Conservation (phyloP, 2,888 invertebrate genomes). For the Eupithecia pulchellata region DNA sequence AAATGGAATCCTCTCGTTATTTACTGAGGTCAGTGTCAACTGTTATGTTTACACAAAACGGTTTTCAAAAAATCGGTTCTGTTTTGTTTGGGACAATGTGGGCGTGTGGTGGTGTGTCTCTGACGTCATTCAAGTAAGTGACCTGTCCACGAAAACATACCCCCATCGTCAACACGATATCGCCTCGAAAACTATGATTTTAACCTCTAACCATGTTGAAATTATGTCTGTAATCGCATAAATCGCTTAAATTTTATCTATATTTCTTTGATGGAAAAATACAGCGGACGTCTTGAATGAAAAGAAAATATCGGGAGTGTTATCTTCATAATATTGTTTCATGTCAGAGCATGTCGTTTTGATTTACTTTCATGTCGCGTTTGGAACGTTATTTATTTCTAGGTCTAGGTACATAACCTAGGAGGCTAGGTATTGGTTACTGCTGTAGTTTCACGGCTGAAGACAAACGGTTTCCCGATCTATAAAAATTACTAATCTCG, state of each 20-base stretch:
- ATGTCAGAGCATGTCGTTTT: constrained; percentile 13
- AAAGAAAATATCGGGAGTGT: constrained; percentile 7
- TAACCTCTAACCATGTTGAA: constrained; percentile 15
- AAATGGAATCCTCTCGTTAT: not conserved
- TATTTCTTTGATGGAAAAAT: constrained; percentile 20
- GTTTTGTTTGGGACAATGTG: constrained; percentile 8
- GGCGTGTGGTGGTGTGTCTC: constrained; percentile 33
- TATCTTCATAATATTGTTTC: constrained; percentile 23
- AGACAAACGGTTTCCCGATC: not conserved
- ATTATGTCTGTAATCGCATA: constrained; percentile 8
- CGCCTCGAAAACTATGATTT: constrained; percentile 2
- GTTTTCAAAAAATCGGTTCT: constrained; percentile 9
- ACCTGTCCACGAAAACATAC: not conserved
- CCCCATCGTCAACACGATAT: constrained; percentile 5
- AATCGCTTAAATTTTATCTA: not conserved
- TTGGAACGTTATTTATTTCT: not conserved
- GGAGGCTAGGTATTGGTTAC: not conserved
- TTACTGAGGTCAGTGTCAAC: not conserved
- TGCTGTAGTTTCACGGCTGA: not conserved
- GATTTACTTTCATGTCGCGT: constrained; percentile 20
- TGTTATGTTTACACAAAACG: not conserved
- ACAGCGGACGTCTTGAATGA: constrained; percentile 6
- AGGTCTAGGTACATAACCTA: not conserved
- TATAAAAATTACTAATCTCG: not conserved
- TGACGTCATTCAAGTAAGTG: constrained; percentile 29